phyloP scores from a whole-genome alignment of 2,113 vertebrate species.

The Rhinolophus ferrumequinum region DNA sequence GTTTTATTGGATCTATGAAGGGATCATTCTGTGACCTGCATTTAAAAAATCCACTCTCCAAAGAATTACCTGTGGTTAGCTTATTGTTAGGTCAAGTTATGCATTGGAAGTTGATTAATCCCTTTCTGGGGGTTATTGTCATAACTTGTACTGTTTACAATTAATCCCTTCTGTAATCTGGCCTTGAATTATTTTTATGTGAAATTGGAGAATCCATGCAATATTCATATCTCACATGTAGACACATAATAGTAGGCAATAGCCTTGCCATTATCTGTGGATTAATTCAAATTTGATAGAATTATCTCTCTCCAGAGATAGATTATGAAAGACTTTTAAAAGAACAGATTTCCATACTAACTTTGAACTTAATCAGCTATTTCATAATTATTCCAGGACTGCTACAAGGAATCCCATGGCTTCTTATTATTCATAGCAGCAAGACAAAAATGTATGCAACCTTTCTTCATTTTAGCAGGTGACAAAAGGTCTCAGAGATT shows the following conservation, averaged over 20 bases:
- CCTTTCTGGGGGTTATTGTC: conserved; percentile 49
- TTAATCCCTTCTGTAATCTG: conserved; percentile 58
- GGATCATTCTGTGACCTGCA: conserved; percentile 69
- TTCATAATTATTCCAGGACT: conserved; percentile 75
- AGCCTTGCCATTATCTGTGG: conserved; percentile 69
- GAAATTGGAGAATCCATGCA: conserved; percentile 58
- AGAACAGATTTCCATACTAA: conserved; percentile 81
- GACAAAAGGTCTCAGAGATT: conserved; percentile 69
- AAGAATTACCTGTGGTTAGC: conserved; percentile 52
- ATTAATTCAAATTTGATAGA: conserved; percentile 81
- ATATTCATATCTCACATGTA: conserved; percentile 60
- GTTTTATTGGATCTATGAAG: conserved; percentile 74
- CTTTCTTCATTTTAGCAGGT: conserved; percentile 69
- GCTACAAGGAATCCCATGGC: conserved; percentile 68
- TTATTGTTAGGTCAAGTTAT: conserved; percentile 59
- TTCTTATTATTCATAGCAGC: conserved; percentile 76
- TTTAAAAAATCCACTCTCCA: conserved; percentile 43
- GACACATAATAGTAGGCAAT: conserved; percentile 40
- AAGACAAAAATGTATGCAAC: conserved; percentile 69
- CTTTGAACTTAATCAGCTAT: conserved; percentile 81
- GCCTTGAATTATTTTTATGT: conserved; percentile 64
- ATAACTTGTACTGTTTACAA: conserved; percentile 62
- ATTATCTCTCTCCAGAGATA: conserved; percentile 77
- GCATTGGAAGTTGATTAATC: conserved; percentile 63
- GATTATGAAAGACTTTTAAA: conserved; percentile 75